Evolutionary conservation across 2,113 vertebrate genomes (phyloP).

Genomic region (Vimba vimba): DNA sequence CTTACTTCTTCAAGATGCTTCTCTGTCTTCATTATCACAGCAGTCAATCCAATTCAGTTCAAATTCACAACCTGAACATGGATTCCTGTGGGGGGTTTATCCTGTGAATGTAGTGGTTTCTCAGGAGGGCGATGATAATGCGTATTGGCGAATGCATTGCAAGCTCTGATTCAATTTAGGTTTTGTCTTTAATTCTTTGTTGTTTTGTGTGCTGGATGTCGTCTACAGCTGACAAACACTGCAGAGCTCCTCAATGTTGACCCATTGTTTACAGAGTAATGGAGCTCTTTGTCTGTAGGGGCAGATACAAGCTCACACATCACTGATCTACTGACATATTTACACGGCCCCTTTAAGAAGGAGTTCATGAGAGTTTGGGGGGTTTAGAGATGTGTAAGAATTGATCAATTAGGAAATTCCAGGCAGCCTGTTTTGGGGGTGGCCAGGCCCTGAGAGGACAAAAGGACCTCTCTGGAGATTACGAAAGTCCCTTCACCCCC

Average conservation of each 20-base stretch:
- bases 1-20: background rate
- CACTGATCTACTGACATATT: too few relatives aligned
- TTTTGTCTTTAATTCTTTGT: background rate
- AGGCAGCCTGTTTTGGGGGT: too few relatives aligned
- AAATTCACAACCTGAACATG: conserved; percentile 9
- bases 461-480: too few relatives aligned
- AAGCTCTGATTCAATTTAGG: background rate
- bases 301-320: too few relatives aligned
- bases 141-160: background rate
- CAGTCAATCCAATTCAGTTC: background rate
- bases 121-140: background rate
- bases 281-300: background rate
- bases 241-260: background rate
- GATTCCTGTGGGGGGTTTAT: background rate
- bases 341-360: too few relatives aligned
- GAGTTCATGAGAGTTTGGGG: too few relatives aligned
- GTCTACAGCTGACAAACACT: background rate
- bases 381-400: too few relatives aligned
- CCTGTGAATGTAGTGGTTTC: background rate
- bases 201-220: background rate
- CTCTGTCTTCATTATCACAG: conserved; percentile 20
- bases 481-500: too few relatives aligned
- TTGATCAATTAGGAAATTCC: too few relatives aligned
- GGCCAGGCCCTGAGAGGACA: too few relatives aligned
- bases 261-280: background rate